Base-by-base conservation (phyloP, 1,140 invertebrate genomes). In the Dufourea novaeangliae region DNA sequence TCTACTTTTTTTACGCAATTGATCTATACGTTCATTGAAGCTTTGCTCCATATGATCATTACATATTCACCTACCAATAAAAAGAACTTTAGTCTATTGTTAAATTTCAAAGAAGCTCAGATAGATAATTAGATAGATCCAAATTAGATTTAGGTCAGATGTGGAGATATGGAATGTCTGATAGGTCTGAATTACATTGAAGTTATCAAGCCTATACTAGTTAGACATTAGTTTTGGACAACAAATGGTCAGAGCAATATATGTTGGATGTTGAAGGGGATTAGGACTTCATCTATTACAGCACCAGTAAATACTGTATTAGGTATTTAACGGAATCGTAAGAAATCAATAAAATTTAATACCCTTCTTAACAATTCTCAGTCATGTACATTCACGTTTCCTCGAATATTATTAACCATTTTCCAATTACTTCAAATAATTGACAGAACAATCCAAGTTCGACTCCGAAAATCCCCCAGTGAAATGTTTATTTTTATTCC, bases 1-100 rank as follows among this genome's bases (percentile, higher is more conserved):
- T 32, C 76, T 75, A 50, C 84, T 88, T 67, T 11, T 83, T 25
- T 75, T 80, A 20, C 86, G 84, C 29, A 85, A 79, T 37, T 64
- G 79, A 50, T 86, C 57, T 64, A 82, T 57, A 0, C 46, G 37
- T 11, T 76, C 73, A 29, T 78, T 63, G 0, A 84, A 41, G 2
- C 12, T 77, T 5, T 79, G 56, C 57, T 27, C 68, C 56, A 72
- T 67, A 73, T 29, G 29, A 50, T 77, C 17, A 34, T 1, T 7
- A 12, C 20, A 32, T 32, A 44, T 37, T 46, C 37, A 41, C 8
- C 54, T 66, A 6, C 37, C 34, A 22, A 56, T 61, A 62, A 78
- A 59, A 59, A 20, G 1, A 27, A 4, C 25, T 32, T 10, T 63
- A n/a, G n/a, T n/a, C n/a, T n/a, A n/a, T n/a, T n/a, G n/a, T n/a